phyloP scores from a whole-genome alignment of 2,797 vertebrate species.

The Pantherophis vulpinus region DNA sequence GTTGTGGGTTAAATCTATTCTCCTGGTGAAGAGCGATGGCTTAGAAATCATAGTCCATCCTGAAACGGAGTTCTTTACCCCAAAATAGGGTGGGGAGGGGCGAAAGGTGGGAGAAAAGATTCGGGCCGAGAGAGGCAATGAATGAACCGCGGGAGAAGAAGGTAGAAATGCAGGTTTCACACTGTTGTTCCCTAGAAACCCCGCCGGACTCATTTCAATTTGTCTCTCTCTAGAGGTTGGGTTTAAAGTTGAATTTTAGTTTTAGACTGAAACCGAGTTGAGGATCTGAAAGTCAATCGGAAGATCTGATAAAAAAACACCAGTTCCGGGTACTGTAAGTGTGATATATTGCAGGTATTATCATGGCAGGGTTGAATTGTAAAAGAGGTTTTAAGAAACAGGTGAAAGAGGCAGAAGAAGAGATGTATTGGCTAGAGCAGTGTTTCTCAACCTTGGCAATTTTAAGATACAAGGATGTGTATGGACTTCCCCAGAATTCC shows the following conservation, averaged over 20 bases:
- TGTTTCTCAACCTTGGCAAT: background rate
- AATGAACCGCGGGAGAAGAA: background rate
- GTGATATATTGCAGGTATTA: background rate
- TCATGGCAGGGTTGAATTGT: background rate
- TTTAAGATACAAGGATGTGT: background rate
- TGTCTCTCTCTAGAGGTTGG: background rate
- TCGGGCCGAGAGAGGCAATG: background rate
- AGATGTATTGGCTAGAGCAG: background rate
- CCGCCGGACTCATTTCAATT: background rate
- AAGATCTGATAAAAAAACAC: background rate
- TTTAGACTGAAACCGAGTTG: background rate
- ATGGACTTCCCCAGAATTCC: background rate
- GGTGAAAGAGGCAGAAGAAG: background rate
- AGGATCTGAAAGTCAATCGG: background rate
- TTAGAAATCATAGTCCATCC: background rate
- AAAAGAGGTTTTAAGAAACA: background rate
- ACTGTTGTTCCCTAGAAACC: background rate
- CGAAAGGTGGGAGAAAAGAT: background rate
- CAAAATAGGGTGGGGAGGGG: background rate
- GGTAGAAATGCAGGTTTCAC: background rate
- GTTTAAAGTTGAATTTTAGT: background rate
- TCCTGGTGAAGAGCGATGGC: background rate
- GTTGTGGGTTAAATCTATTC: background rate
- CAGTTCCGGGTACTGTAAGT: background rate
- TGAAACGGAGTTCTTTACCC: background rate